Evolutionary conservation across 2,797 vertebrate species (phyloP).

Genomic region (Chaetodon trifasciatus): DNA sequence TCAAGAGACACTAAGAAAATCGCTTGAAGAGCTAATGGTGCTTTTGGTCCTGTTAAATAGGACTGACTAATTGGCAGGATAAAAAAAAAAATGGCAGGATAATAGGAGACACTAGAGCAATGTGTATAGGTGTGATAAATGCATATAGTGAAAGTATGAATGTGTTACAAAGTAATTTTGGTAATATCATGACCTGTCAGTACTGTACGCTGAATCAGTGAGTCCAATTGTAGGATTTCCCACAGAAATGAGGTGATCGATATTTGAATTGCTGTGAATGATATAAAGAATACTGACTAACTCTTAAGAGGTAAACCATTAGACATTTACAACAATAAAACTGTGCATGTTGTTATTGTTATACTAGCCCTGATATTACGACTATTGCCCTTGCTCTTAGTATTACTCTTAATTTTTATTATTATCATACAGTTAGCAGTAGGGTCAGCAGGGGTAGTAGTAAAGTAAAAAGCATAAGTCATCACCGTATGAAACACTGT

Average conservation of each 20-base stretch:
- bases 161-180: constrained; percentile 19
- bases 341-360: neutral
- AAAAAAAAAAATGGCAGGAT: constrained; percentile 54
- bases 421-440: neutral
- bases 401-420: neutral
- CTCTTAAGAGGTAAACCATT: constrained; percentile 20
- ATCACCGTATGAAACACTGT: neutral
- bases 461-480: neutral
- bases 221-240: constrained; percentile 44
- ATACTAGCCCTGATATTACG: neutral
- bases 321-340: constrained; percentile 20
- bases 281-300: constrained; percentile 42
- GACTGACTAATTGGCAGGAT: constrained; percentile 63
- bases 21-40: constrained; percentile 27
- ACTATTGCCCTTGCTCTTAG: neutral
- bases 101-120: constrained; percentile 16
- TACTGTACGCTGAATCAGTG: constrained; percentile 45
- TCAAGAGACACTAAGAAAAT: constrained; percentile 25
- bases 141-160: constrained; percentile 2
- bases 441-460: neutral
- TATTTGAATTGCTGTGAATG: constrained; percentile 46
- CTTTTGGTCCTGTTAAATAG: constrained; percentile 59
- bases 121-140: constrained; percentile 8
- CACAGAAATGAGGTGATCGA: constrained; percentile 42
- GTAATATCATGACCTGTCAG: constrained; percentile 31